phyloP scores from a whole-genome alignment of 2,888 invertebrate genomes.

The Cyclophora punctaria region DNA sequence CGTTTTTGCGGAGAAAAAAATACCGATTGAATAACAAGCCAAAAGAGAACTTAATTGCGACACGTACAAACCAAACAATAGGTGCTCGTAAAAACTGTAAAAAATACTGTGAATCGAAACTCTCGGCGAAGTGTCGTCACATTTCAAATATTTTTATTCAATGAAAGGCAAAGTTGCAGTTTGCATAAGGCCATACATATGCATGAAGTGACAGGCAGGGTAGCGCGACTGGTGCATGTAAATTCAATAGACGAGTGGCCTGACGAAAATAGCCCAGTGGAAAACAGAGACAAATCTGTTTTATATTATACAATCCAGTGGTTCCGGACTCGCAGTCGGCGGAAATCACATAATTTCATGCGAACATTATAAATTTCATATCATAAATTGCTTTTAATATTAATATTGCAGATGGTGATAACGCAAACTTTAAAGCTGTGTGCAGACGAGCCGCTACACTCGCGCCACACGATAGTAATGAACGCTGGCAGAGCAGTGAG shows the following conservation, averaged over 20 bases:
- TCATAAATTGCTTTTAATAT: constrained; percentile 14
- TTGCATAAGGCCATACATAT: constrained; percentile 66
- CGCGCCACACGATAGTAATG: constrained; percentile 4
- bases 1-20: constrained; percentile 6
- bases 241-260: constrained; percentile 53
- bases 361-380: constrained; percentile 7
- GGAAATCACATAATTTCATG: constrained; percentile 2
- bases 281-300: constrained; percentile 51
- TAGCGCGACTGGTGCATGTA: constrained; percentile 48
- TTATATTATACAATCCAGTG: constrained; percentile 38
- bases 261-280: constrained; percentile 49
- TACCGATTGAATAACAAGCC: neutral
- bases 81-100: neutral
- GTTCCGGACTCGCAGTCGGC: neutral
- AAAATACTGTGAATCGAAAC: constrained; percentile 5
- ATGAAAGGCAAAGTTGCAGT: constrained; percentile 54
- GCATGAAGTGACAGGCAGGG: constrained; percentile 51
- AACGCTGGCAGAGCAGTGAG: constrained; percentile 1
- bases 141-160: constrained; percentile 50
- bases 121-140: constrained; percentile 16
- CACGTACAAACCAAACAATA: constrained; percentile 1
- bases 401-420: constrained; percentile 15
- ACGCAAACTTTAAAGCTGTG: constrained; percentile 11
- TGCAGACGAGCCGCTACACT: constrained; percentile 6
- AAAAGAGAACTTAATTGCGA: neutral